Evolutionary conservation across 2,113 vertebrate genomes (phyloP).

Genomic region (Pandion haliaetus): DNA sequence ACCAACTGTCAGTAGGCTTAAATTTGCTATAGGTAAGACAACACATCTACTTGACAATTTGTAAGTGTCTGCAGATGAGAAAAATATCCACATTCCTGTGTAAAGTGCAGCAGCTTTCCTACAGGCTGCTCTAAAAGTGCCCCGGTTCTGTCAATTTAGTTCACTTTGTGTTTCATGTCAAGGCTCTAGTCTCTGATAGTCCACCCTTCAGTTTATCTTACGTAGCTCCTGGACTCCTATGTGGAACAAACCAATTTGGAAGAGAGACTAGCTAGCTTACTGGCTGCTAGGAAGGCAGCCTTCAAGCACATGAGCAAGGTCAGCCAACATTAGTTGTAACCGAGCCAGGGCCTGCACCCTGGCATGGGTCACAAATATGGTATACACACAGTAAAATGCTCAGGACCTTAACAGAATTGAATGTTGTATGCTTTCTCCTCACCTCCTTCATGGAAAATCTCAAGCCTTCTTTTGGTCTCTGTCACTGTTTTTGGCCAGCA

Average conservation of each 20-base stretch:
- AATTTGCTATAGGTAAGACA: not conserved
- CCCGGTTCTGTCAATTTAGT: not conserved
- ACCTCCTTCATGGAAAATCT: not conserved
- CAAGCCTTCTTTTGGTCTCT: not conserved
- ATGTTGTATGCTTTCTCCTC: fast-evolving
- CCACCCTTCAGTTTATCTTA: not conserved
- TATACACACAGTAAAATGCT: not conserved
- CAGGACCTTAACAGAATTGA: fast-evolving
- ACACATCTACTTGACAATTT: not conserved
- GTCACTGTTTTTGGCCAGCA: not conserved
- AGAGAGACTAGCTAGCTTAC: not conserved
- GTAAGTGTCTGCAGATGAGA: not conserved
- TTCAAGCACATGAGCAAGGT: not conserved
- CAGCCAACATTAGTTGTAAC: not conserved
- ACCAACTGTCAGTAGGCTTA: not conserved
- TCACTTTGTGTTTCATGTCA: not conserved
- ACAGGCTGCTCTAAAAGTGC: not conserved
- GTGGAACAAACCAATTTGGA: not conserved
- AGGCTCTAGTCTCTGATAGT: not conserved
- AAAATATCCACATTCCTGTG: not conserved
- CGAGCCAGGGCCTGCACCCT: not conserved
- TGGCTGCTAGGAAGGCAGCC: not conserved
- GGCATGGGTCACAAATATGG: not conserved
- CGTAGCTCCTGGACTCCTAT: not conserved
- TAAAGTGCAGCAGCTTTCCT: not conserved